phyloP scores from a whole-genome alignment of 2,797 vertebrate species.

The Lepus oiostolus region DNA sequence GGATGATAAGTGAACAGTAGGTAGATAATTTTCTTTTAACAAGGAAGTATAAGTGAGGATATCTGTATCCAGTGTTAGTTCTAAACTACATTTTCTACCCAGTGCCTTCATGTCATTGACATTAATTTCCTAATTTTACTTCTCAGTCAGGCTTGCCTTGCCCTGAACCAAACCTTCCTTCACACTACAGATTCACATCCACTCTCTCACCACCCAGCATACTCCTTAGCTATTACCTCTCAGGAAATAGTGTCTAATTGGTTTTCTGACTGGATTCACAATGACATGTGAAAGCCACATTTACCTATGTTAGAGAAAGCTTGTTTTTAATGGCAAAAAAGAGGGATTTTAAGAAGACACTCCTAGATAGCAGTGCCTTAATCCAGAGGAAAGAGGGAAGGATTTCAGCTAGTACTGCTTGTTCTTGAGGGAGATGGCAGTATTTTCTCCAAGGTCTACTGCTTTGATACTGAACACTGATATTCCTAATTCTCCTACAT shows the following conservation, averaged over 20 bases:
- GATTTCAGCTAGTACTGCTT: neutral
- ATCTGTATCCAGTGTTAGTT: neutral
- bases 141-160: neutral
- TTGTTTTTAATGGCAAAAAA: neutral
- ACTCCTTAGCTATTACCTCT: neutral
- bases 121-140: neutral
- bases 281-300: neutral
- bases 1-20: neutral
- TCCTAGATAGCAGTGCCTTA: neutral
- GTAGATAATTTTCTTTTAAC: slow-evolving; percentile 15
- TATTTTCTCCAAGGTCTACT: neutral
- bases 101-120: no score
- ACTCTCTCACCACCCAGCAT: accelerated
- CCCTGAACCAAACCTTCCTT: neutral
- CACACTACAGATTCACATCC: neutral
- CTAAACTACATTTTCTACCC: neutral
- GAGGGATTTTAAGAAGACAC: neutral
- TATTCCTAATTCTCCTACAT: neutral
- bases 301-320: neutral
- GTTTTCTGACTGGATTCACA: neutral
- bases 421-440: neutral
- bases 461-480: neutral
- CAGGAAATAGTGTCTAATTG: neutral
- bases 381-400: neutral
- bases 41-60: neutral